Evolutionary conservation across 2,797 vertebrate genomes (phyloP), one percentile per base, ranked within the genome.

Genomic region (Crenuchus spilurus): DNA sequence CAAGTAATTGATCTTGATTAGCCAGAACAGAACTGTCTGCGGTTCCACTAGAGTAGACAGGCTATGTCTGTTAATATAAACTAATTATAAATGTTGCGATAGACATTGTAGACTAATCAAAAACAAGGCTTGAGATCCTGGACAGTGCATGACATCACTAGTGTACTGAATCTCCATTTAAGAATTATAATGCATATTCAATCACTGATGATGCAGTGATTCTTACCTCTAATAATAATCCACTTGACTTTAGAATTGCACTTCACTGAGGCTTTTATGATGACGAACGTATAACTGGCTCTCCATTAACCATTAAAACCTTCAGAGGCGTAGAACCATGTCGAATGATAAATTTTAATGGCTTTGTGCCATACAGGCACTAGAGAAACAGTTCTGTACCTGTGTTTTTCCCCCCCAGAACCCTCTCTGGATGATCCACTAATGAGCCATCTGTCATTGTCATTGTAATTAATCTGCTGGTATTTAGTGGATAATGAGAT

Each of bases 401-500:
- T 80, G 31, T 72, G 30, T 33, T 70, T 74, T 76, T 75, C 54
- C 41, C 18, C 2, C 11, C 49, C 46, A 54, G 44, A 77, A 70
- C 48, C 55, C 75, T 62, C 58, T 68, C 60, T 81, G 86, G 88
- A 82, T 90, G 87, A 91, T 89, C 87, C 84, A 77, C 84, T 83
- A 89, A 90, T 83, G 81, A 87, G 85, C 90, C 89, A 92, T 92
- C 89, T 93, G 90, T 93, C 91, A 90, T 82, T 88, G 88, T 91
- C 90, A 91, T 84, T 89, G 85, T 91, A 91, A 94, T 93, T 91
- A 91, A 93, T 92, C 87, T 89, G 88, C 79, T 79, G 87, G 87
- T 88, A 92, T 92, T 92, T 90, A 92, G 87, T 88, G 87, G 88
- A 85, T 93, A 93, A 93, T 91, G 86, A 91, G 91, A 90, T 86